These are phyloP conservation scores for Meandrina meandrites DNA, from an alignment of 92 coral and sea anemone species.

Conservation along the genomic window DNA sequence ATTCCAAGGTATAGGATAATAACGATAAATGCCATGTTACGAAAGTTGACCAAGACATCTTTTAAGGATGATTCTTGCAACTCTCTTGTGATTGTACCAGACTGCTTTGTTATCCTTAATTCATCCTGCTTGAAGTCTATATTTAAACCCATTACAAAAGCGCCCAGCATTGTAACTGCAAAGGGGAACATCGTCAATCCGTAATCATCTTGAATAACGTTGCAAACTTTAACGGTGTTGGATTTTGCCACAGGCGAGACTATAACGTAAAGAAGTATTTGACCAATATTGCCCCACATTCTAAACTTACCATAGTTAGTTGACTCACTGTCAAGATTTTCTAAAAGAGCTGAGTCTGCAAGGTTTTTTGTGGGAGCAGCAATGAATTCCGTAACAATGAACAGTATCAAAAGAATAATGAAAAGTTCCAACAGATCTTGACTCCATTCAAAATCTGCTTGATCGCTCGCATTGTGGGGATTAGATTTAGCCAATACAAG, in stretches of 20 bases:
- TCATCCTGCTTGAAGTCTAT: not conserved
- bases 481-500: too few species aligned
- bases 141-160: not conserved
- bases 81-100: not conserved
- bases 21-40: conserved; percentile 52
- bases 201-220: conserved; percentile 64
- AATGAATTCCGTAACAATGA: conserved; percentile 67
- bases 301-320: conserved; percentile 62
- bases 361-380: conserved; percentile 74
- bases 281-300: conserved; percentile 75
- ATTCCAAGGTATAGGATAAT: conserved; percentile 73
- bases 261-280: conserved; percentile 41
- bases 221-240: conserved; percentile 54
- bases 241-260: conserved; percentile 55
- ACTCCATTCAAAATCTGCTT: not conserved
- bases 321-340: conserved; percentile 62
- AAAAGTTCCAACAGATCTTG: not conserved
- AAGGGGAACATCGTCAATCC: conserved; percentile 50
- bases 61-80: conserved; percentile 6
- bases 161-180: conserved; percentile 37
- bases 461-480: not conserved
- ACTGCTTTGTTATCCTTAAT: not conserved
- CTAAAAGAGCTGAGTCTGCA: conserved; percentile 69
- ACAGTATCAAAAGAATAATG: conserved; percentile 51
- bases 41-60: conserved; percentile 51